Evolutionary conservation across 2,113 vertebrate genomes (phyloP).

Genomic region (Propithecus coquereli): DNA sequence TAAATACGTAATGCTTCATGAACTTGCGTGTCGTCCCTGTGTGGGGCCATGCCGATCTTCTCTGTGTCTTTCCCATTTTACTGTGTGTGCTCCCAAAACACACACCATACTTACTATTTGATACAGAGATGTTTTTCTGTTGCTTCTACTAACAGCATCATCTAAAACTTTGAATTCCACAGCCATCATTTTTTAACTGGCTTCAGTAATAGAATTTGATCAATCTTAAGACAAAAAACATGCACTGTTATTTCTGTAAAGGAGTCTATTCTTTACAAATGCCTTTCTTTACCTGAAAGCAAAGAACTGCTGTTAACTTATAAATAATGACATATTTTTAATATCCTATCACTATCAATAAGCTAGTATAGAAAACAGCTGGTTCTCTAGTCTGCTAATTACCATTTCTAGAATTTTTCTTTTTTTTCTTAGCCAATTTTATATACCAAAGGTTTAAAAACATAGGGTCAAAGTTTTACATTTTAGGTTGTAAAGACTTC

Average conservation of each 20-base stretch:
- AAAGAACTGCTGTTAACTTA: background rate
- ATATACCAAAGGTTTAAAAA: background rate
- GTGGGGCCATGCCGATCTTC: too few species aligned
- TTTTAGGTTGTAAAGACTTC: background rate
- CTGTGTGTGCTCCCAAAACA: too few species aligned
- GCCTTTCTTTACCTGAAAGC: background rate
- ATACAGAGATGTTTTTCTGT: background rate
- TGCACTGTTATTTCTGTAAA: background rate
- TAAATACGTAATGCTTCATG: too few species aligned
- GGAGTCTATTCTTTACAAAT: background rate
- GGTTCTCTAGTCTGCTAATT: background rate
- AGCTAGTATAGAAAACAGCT: background rate
- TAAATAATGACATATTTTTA: background rate
- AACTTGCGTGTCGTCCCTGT: too few species aligned
- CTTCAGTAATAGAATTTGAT: constrained; percentile 25
- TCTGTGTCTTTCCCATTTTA: too few species aligned
- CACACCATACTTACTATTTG: background rate
- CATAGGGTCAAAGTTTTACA: background rate
- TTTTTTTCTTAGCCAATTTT: background rate
- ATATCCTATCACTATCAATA: background rate
- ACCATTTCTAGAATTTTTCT: background rate
- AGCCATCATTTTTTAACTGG: background rate
- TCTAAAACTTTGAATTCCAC: background rate
- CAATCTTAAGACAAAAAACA: background rate
- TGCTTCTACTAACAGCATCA: background rate